phyloP scores from a whole-genome alignment of 2,797 vertebrate genomes.

The Acanthis flammea region DNA sequence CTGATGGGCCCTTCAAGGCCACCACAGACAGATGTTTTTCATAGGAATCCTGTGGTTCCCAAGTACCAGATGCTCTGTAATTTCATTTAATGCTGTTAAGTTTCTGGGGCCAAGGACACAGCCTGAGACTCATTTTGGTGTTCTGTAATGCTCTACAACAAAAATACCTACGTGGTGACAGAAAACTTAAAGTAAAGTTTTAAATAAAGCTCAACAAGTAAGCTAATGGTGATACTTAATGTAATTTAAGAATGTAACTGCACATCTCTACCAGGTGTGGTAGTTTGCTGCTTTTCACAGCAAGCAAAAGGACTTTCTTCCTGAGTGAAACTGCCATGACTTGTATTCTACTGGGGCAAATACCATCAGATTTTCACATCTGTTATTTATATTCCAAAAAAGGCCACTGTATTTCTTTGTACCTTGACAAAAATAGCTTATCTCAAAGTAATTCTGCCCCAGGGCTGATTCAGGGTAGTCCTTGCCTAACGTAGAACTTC shows the following conservation, averaged over 20 bases:
- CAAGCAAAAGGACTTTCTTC: neutral
- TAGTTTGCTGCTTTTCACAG: neutral
- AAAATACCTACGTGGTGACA: neutral
- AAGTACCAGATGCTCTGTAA: neutral
- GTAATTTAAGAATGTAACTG: neutral
- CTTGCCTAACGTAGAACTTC: neutral
- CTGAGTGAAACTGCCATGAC: neutral
- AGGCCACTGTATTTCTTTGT: neutral
- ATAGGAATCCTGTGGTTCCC: neutral
- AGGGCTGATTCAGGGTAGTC: neutral
- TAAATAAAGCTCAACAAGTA: neutral
- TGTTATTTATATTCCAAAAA: neutral
- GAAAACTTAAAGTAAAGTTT: neutral
- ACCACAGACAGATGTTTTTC: neutral
- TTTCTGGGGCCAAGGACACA: neutral
- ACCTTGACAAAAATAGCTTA: neutral
- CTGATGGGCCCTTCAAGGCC: neutral
- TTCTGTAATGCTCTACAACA: neutral
- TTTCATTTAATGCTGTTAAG: neutral
- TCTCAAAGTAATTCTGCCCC: neutral
- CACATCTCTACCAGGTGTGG: neutral
- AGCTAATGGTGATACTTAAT: neutral
- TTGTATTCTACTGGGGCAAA: neutral
- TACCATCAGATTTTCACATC: constrained; percentile 19
- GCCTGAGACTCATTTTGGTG: neutral